phyloP scores from a whole-genome alignment of 2,113 vertebrate species.

The Cynocephalus volans region DNA sequence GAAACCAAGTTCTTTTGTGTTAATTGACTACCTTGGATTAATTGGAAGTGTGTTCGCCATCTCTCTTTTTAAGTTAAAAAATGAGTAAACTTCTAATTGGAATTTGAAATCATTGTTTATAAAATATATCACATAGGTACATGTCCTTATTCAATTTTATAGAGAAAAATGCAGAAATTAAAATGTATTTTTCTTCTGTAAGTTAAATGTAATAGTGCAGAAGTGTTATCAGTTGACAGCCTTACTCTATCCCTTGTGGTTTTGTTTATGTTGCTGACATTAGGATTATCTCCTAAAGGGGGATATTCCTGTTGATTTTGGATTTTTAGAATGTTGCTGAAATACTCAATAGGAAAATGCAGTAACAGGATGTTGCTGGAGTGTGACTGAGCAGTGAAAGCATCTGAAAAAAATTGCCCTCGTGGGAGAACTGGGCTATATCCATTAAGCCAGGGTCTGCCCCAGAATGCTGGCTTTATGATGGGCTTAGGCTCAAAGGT shows the following conservation, averaged over 20 bases:
- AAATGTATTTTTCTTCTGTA: slow-evolving; percentile 5
- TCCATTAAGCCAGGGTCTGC: slow-evolving; percentile 57
- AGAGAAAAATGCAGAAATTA: neutral
- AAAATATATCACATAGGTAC: neutral
- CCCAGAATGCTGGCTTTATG: slow-evolving; percentile 8
- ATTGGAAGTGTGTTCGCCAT: neutral
- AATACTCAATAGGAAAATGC: neutral
- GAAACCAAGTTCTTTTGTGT: neutral
- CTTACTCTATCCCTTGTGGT: neutral
- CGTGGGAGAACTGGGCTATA: neutral
- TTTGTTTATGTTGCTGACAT: neutral
- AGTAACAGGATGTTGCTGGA: slow-evolving; percentile 38
- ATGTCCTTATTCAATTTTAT: neutral
- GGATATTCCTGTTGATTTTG: slow-evolving; percentile 12
- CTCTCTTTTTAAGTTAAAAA: neutral
- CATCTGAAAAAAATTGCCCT: slow-evolving; percentile 33
- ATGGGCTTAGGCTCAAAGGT: slow-evolving; percentile 13
- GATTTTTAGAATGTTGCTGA: slow-evolving; percentile 36
- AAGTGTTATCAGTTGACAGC: neutral
- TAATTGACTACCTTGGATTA: neutral
- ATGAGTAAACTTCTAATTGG: slow-evolving; percentile 25
- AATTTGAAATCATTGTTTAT: slow-evolving; percentile 4
- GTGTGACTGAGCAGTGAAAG: slow-evolving; percentile 42
- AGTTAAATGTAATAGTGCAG: neutral
- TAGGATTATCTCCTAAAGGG: slow-evolving; percentile 18